Percentiles rank a stretch among this genome's conserved stretches.
These are phyloP conservation scores for Leptobrachium ailaonicum DNA, from an alignment of 2,113 vertebrate genomes.

Conservation along the genomic window DNA sequence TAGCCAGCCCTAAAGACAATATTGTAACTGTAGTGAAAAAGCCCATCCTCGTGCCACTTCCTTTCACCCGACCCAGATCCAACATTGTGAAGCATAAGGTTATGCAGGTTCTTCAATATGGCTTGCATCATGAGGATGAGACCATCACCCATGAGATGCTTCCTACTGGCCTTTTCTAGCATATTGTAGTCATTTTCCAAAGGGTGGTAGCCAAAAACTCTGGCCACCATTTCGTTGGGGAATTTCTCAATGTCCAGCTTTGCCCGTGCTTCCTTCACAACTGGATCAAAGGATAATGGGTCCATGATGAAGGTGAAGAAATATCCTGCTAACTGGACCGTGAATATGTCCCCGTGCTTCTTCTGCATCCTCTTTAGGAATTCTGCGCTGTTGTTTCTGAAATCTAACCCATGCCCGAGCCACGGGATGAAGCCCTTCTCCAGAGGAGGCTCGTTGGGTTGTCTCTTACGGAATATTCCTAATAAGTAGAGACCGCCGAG, in stretches of 20 bases:
- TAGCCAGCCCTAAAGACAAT: constrained; percentile 83
- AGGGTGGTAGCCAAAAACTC: constrained; percentile 71
- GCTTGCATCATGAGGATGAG: constrained; percentile 72
- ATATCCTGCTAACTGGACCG: constrained; percentile 75
- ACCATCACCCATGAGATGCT: constrained; percentile 79
- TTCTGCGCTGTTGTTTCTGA: constrained; percentile 70
- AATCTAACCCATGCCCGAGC: constrained; percentile 81
- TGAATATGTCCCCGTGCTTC: constrained; percentile 86
- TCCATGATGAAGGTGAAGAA: constrained; percentile 89
- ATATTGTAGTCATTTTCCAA: accelerated
- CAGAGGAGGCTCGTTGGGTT: constrained; percentile 78
- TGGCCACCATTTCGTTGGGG: constrained; percentile 62
- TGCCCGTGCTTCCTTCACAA: constrained; percentile 72
- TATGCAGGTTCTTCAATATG: constrained; percentile 78
- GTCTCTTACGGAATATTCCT: constrained; percentile 65
- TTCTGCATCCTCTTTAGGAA: constrained; percentile 79
- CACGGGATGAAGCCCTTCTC: constrained; percentile 85
- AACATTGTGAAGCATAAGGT: constrained; percentile 66
- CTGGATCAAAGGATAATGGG: constrained; percentile 74
- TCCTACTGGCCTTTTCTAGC: constrained; percentile 59
- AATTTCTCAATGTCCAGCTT: constrained; percentile 75
- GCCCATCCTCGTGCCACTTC: constrained; percentile 72
- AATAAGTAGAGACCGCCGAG: constrained; percentile 69
- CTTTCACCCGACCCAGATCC: constrained; percentile 42
- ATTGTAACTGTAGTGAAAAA: constrained; percentile 85